Conservation (phyloP, 1,140 invertebrate genomes). For the Drosophila burlai region DNA sequence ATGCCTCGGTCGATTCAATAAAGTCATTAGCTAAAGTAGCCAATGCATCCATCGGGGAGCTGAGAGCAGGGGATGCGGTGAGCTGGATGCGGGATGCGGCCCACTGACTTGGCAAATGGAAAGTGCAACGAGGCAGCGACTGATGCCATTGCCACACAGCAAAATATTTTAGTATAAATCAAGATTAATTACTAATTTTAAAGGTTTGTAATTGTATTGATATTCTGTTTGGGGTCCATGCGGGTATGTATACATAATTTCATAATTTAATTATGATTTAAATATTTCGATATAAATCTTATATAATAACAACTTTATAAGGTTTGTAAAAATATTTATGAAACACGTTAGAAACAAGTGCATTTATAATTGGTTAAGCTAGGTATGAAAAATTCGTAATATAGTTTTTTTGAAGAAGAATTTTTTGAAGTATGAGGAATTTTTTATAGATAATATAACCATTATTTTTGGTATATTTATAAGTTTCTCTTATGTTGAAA, state of each 20-base stretch:
- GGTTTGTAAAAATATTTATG: not conserved
- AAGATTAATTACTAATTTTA: not conserved
- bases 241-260: conserved; percentile 72
- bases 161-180: not conserved
- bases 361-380: too few species aligned
- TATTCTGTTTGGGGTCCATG: too few species aligned
- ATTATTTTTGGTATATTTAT: too few species aligned
- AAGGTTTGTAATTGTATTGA: too few species aligned
- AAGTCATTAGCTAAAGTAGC: conserved; percentile 82
- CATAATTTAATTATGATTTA: conserved; percentile 55
- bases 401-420: too few species aligned
- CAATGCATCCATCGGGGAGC: conserved; percentile 61
- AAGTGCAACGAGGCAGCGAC: conserved; percentile 63
- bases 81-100: conserved; percentile 54
- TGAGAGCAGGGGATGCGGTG: conserved; percentile 8
- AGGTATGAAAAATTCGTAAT: too few species aligned
- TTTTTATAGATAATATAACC: too few species aligned
- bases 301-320: not conserved
- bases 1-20: conserved; percentile 68
- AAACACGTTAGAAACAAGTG: not conserved
- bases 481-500: too few species aligned
- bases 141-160: conserved; percentile 9
- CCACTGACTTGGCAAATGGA: conserved; percentile 76
- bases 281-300: not conserved
- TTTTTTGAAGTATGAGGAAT: too few species aligned